Conservation (phyloP, 2,888 invertebrate species). For the Allophyes oxyacanthae region DNA sequence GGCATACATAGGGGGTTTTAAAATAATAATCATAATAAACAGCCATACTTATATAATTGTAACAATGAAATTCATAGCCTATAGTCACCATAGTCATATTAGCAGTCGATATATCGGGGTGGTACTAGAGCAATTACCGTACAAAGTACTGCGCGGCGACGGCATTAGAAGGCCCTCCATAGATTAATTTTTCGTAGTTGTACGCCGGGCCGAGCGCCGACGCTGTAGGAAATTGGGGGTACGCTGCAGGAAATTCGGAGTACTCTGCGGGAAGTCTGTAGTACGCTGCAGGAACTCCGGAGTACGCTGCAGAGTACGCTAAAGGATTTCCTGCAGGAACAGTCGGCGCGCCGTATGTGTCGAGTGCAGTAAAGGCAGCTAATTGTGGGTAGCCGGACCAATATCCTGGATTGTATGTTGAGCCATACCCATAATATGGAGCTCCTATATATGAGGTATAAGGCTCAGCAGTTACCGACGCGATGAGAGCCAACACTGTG, state of each 20-base stretch:
- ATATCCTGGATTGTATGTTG: too few relatives aligned
- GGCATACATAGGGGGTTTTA: not conserved
- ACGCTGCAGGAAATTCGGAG: too few relatives aligned
- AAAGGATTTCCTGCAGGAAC: conserved; percentile 30
- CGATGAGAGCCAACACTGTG: conserved; percentile 61
- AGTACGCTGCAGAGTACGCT: conserved; percentile 18
- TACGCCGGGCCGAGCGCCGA: too few relatives aligned
- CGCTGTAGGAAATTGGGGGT: too few relatives aligned
- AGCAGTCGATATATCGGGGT: conserved; percentile 33
- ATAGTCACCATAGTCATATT: conserved; percentile 5
- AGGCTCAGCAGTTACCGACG: conserved; percentile 67
- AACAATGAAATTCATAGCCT: conserved; percentile 20
- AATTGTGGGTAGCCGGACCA: too few relatives aligned
- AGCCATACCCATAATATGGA: too few relatives aligned
- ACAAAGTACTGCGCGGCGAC: conserved; percentile 26
- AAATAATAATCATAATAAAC: conserved; percentile 24
- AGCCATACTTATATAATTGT: conserved; percentile 28
- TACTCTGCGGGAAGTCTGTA: too few relatives aligned
- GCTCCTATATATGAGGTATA: conserved; percentile 30
- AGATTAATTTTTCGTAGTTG: too few relatives aligned
- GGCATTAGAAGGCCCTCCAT: too few relatives aligned
- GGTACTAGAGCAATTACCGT: conserved; percentile 58
- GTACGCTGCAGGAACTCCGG: conserved; percentile 2
- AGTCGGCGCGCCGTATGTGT: conserved; percentile 31
- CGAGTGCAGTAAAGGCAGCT: too few relatives aligned